A percentile compares a stretch with the other conserved stretches of the same genome.
Conservation (phyloP, 2,113 vertebrate species). For the Fukomys damarensis region DNA sequence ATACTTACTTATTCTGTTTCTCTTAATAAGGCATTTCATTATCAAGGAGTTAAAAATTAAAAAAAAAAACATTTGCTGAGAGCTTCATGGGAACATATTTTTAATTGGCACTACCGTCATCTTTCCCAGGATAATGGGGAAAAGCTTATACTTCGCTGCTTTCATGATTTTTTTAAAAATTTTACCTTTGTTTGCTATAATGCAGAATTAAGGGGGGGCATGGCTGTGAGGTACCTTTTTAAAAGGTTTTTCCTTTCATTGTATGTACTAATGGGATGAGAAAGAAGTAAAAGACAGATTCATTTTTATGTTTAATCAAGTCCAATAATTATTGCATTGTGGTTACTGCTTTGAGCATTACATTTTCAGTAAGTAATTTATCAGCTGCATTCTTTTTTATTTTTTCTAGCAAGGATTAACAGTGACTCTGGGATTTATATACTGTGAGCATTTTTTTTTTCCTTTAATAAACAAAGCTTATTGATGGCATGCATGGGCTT, state of each 20-base stretch:
- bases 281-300: constrained; percentile 64
- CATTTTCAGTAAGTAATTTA: constrained; percentile 79
- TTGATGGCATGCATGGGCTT: background rate
- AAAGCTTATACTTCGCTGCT: constrained; percentile 61
- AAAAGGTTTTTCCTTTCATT: constrained; percentile 66
- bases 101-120: constrained; percentile 47
- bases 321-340: constrained; percentile 80
- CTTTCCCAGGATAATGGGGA: constrained; percentile 59
- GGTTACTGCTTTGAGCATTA: constrained; percentile 77
- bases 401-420: constrained; percentile 70
- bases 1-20: constrained; percentile 32
- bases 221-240: constrained; percentile 32
- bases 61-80: constrained; percentile 11
- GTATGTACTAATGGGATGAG: background rate
- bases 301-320: constrained; percentile 81
- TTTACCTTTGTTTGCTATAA: constrained; percentile 69
- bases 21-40: constrained; percentile 48
- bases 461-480: constrained; percentile 62
- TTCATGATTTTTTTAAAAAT: constrained; percentile 67
- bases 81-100: background rate
- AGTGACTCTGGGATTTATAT: constrained; percentile 57
- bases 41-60: constrained; percentile 49
- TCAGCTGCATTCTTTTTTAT: constrained; percentile 74
- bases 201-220: constrained; percentile 62
- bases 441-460: background rate